Evolutionary conservation across 2,888 invertebrate genomes (phyloP), one percentile per base, ranked within the genome.

Genomic region (Selenia dentaria): DNA sequence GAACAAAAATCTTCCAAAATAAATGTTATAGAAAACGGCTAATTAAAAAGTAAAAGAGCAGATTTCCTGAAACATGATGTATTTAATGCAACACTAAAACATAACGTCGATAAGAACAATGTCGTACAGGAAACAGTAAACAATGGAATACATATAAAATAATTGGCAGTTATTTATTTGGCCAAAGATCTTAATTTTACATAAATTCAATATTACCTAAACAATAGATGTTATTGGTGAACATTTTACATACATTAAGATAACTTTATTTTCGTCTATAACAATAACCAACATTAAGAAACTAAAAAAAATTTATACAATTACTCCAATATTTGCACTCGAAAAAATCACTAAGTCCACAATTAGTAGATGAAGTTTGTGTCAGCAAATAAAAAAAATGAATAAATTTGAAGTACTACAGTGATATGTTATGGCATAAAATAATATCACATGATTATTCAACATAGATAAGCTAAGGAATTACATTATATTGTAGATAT

Each of bases 1-100:
- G 52, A 83, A 85, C 67, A 69, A 69, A 73, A 83, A 75, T 89
- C 90, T 89, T 90, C 90, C 90, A 90, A 90, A 90, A 90, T 89
- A 90, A 90, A 90, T 86, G 88, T 78, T 59, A 62, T 66, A 57
- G 48, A 72, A 78, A 83, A 68, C 56, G 67, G 67, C 67, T 70
- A 75, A 78, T 52, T 66, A 74, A 77, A 72, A 22, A 75, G 63
- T 65, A 61, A 75, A 79, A 77, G 66, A 68, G 70, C 65, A 59
- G 54, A 51, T 54, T 68, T 73, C 81, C 64, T 72, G 67, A 78
- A 84, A 86, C 83, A 83, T 79, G 69, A 69, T 85, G 79, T 83
- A 56, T 89, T 83, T 74, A 81, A 83, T 82, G 73, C 74, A 85
- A 83, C 80, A 80, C 79, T 83, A 80, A 81, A 86, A 79, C 70